A percentile compares a stretch with the other conserved stretches of the same genome.
Conservation (phyloP, 1,140 invertebrate genomes). For the Ladona fulva region DNA sequence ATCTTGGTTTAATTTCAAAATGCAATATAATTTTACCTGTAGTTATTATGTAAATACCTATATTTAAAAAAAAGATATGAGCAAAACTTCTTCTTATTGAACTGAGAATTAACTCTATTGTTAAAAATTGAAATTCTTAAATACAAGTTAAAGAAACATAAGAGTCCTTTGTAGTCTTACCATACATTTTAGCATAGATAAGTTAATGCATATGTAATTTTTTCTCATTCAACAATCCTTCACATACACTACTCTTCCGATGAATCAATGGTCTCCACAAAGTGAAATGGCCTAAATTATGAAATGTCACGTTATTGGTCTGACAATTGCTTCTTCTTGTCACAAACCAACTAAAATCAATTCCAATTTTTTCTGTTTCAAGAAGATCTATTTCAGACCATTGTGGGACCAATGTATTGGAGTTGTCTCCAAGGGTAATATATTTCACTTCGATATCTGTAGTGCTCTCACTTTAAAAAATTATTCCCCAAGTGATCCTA, state of each 20-base stretch:
- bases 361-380: background rate
- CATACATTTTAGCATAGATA: background rate
- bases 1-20: too few relatives aligned
- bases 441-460: background rate
- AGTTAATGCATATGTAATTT: background rate
- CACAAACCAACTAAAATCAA: background rate
- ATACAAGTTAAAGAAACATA: background rate
- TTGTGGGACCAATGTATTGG: background rate
- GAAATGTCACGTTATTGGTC: background rate
- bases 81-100: too few relatives aligned
- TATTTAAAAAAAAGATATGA: too few relatives aligned
- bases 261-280: background rate
- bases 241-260: background rate
- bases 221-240: background rate
- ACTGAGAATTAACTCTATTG: too few relatives aligned
- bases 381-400: background rate
- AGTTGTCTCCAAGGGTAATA: background rate
- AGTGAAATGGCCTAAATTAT: background rate
- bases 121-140: background rate
- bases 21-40: too few relatives aligned
- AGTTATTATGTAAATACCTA: too few relatives aligned
- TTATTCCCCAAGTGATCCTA: too few relatives aligned
- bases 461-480: background rate
- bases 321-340: background rate
- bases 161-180: background rate